Percentiles rank a stretch among this genome's conserved stretches.
These are phyloP conservation scores for Dicentrarchus labrax DNA, from an alignment of 2,113 vertebrate genomes.

Conservation along the genomic window DNA sequence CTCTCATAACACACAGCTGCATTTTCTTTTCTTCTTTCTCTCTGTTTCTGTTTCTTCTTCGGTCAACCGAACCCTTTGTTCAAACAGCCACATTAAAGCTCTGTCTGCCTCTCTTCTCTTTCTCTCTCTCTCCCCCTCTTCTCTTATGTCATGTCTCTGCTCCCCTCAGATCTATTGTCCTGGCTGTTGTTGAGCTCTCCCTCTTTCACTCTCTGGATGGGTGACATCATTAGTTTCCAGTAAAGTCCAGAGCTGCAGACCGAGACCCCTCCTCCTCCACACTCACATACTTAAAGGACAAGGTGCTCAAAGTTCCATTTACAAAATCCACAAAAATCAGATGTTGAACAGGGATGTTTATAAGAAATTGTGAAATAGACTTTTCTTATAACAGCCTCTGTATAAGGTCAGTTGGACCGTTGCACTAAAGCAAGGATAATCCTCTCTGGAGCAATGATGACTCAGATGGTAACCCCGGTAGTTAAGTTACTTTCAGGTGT, in stretches of 20 bases:
- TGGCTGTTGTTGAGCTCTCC: constrained; percentile 53
- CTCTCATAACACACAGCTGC: constrained; percentile 43
- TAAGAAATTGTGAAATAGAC: not conserved
- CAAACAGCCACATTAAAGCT: constrained; percentile 54
- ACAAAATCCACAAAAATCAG: not conserved
- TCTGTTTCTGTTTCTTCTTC: constrained; percentile 14
- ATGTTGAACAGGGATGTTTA: not conserved
- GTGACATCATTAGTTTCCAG: constrained; percentile 83
- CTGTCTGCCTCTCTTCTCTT: constrained; percentile 25
- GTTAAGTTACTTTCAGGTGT: constrained; percentile 57
- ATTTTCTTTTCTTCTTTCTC: constrained; percentile 38
- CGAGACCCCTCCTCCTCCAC: constrained; percentile 50
- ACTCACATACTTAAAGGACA: constrained; percentile 33
- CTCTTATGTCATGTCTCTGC: constrained; percentile 75
- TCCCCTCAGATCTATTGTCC: constrained; percentile 75
- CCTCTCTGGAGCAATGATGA: constrained; percentile 33
- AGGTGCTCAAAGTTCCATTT: constrained; percentile 18
- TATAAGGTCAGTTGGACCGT: constrained; percentile 25
- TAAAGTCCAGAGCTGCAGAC: constrained; percentile 71
- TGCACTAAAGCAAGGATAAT: constrained; percentile 54
- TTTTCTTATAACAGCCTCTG: not conserved
- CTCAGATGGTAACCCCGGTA: constrained; percentile 35
- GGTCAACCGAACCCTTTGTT: constrained; percentile 69
- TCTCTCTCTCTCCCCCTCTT: constrained; percentile 27
- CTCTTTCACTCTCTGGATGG: constrained; percentile 48